Evolutionary conservation across 2,888 invertebrate species (phyloP), one percentile per base, ranked within the genome.

Genomic region (Coleophora deauratella): DNA sequence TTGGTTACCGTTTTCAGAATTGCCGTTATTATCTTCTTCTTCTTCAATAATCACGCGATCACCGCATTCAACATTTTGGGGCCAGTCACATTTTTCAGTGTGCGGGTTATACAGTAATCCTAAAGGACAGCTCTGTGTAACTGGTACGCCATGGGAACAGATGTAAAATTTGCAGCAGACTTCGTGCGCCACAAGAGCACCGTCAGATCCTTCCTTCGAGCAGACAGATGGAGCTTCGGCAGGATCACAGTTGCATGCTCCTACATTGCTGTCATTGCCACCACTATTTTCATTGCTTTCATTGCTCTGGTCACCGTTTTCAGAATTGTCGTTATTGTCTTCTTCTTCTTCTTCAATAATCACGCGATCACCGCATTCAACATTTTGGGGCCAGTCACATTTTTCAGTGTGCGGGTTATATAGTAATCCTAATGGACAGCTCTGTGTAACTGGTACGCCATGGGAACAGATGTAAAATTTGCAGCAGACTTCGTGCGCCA

Each of bases 131-230:
- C 35, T 39, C 0, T 55, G n/a, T 0, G 50, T 48, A 0, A 70
- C 53, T 0, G 68, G 63, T 6, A 27, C 37, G 0, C 70, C 65
- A 2, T 52, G 27, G 9, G 40, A 39, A 9, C 71, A 71, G 13
- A 55, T 52, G 44, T 69, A 71, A 50, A 63, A 72, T 38, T 64
- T 53, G 38, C 66, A 61, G 41, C 72, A 71, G 37, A 59, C 55
- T 44, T 67, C 62, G 27, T 71, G 63, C 14, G 64, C 66, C 1
- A 70, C 50, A 1, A 65, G 45, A 2, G 50, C 38, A 8, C 66
- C 62, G 7, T 60, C 57, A 2, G 66, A 65, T 1, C 49, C 56
- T 1, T 45, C 41, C 15, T 44, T 49, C 3, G 58, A 59, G 34
- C 72, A 72, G 34, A 66, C 61, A 4, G 39, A 46, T 0, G 58